Evolutionary conservation across 2,888 invertebrate species (phyloP).

Genomic region (Gryllus longicercus): DNA sequence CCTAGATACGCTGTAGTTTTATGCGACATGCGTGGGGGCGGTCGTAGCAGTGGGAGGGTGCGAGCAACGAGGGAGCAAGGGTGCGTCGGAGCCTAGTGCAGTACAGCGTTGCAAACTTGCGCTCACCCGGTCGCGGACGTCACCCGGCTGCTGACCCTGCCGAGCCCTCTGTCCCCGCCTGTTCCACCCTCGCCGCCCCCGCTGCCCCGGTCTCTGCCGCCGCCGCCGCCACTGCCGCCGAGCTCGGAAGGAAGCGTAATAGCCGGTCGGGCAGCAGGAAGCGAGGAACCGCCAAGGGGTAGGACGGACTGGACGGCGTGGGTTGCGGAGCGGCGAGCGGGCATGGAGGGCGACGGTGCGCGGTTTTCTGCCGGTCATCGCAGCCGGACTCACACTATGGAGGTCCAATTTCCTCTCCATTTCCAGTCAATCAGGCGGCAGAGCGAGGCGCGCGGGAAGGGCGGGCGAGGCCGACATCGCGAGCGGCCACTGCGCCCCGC

Average conservation of each 20-base stretch:
- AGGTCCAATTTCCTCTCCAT: constrained; percentile 23
- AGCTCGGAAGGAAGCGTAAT: neutral
- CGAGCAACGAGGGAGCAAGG: too few species aligned
- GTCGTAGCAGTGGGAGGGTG: too few species aligned
- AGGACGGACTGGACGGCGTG: neutral
- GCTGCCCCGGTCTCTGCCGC: neutral
- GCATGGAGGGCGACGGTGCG: neutral
- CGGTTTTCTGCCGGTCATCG: neutral
- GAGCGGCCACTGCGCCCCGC: neutral
- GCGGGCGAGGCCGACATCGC: neutral
- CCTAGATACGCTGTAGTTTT: neutral
- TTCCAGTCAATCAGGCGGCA: constrained; percentile 22
- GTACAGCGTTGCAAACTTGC: too few species aligned
- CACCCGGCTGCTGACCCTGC: too few species aligned
- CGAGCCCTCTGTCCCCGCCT: too few species aligned
- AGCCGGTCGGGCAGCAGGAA: neutral
- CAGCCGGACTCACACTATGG: neutral
- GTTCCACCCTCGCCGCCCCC: neutral
- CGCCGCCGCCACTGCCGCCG: neutral
- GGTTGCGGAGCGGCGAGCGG: neutral
- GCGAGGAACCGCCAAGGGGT: neutral
- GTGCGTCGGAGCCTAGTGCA: too few species aligned
- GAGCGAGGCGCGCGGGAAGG: neutral
- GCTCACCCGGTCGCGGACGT: too few species aligned
- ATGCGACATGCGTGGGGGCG: neutral